A percentile compares a stretch with the other conserved stretches of the same genome.
Evolutionary conservation across 2,797 vertebrate species (phyloP).

Genomic region (Petrocephalus sullivani): DNA sequence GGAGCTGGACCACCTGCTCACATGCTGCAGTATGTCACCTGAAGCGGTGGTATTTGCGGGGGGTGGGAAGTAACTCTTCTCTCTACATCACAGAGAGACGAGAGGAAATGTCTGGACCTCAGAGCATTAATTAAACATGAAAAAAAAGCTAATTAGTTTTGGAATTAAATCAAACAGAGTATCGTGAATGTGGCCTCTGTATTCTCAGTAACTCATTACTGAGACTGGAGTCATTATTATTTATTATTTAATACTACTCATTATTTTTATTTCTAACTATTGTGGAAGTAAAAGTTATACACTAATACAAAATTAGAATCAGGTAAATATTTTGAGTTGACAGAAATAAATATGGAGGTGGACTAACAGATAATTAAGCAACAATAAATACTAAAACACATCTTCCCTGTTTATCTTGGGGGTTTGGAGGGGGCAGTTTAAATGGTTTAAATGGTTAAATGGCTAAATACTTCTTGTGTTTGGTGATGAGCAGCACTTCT

Average conservation of each 20-base stretch:
- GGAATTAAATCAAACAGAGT: not conserved
- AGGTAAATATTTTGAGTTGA: not conserved
- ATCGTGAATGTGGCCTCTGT: not conserved
- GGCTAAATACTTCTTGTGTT: no score
- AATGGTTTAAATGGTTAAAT: no score
- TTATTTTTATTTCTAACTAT: not conserved
- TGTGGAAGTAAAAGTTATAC: not conserved
- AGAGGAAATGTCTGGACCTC: not conserved
- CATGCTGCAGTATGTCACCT: not conserved
- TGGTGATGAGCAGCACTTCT: no score
- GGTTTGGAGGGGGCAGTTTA: no score
- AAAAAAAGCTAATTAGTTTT: not conserved
- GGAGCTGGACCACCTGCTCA: not conserved
- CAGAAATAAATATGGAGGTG: not conserved
- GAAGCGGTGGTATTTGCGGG: not conserved
- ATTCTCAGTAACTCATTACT: not conserved
- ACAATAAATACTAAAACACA: not conserved
- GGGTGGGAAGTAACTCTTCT: not conserved
- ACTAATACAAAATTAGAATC: not conserved
- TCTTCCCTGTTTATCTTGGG: not conserved
- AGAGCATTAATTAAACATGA: not conserved
- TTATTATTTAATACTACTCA: not conserved
- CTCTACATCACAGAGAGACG: not conserved
- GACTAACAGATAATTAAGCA: not conserved
- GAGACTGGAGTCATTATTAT: not conserved